A percentile compares a stretch with the other conserved stretches of the same genome.
phyloP scores from a whole-genome alignment of 1,140 invertebrate species.

The Pachypeltis micranthus region DNA sequence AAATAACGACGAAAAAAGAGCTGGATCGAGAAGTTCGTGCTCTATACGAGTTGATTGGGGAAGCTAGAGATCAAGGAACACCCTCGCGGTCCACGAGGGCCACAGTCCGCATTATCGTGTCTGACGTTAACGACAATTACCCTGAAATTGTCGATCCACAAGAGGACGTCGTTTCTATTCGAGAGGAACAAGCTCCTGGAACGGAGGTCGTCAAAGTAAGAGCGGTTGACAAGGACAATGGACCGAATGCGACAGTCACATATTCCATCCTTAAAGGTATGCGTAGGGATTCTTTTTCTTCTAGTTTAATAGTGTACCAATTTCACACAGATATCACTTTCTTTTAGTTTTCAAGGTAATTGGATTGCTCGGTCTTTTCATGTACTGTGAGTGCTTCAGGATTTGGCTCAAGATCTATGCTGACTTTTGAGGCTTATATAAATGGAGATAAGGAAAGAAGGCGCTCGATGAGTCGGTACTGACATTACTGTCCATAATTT shows the following conservation, averaged over 20 bases:
- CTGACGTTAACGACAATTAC: conserved; percentile 83
- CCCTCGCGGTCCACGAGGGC: conserved; percentile 61
- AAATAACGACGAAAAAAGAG: conserved; percentile 65
- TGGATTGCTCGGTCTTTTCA: too few species aligned
- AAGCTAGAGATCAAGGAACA: conserved; percentile 73
- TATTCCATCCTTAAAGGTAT: conserved; percentile 76
- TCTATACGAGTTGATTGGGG: conserved; percentile 66
- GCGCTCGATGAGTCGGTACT: too few species aligned
- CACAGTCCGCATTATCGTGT: conserved; percentile 56
- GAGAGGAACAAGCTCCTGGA: conserved; percentile 74
- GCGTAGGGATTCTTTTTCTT: too few species aligned
- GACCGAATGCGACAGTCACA: conserved; percentile 73
- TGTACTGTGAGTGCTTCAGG: too few species aligned
- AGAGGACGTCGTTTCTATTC: conserved; percentile 72
- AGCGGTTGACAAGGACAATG: conserved; percentile 76
- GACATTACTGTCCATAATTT: too few species aligned
- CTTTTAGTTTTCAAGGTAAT: too few species aligned
- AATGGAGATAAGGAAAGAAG: too few species aligned
- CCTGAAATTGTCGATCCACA: conserved; percentile 77
- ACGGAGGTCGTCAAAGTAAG: conserved; percentile 72
- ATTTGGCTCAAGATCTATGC: too few species aligned
- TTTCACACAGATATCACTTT: too few species aligned
- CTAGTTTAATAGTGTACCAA: too few species aligned
- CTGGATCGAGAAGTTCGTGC: conserved; percentile 72
- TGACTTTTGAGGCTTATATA: too few species aligned